These are phyloP conservation scores for Polypedilum vanderplanki DNA, from an alignment of 1,140 invertebrate genomes.

Conservation along the genomic window DNA sequence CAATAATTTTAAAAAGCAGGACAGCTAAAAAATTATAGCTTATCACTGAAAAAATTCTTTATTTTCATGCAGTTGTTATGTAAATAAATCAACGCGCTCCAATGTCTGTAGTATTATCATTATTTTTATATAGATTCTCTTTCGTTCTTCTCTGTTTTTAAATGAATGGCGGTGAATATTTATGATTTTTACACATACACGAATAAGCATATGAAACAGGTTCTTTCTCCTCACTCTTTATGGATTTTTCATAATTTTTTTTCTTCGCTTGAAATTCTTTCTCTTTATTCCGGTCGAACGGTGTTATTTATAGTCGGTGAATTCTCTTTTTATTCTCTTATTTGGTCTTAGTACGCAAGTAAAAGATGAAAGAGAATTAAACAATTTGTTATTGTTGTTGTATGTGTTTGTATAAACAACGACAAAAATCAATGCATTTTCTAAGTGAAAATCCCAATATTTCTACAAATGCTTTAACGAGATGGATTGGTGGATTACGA, in stretches of 20 bases:
- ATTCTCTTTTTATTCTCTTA: background rate
- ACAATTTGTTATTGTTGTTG: background rate
- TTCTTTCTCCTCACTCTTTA: constrained; percentile 9
- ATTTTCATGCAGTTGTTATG: background rate
- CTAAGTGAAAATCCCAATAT: constrained; percentile 25
- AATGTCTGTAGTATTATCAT: background rate
- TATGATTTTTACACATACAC: constrained; percentile 19
- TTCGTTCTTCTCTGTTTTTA: background rate
- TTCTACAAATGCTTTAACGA: constrained; percentile 22
- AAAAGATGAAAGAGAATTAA: background rate
- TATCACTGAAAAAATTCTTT: background rate
- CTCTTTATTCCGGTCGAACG: background rate
- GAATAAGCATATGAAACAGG: constrained; percentile 5
- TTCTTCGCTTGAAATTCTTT: background rate
- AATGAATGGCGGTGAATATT: constrained; percentile 21
- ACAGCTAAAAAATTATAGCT: constrained; percentile 22
- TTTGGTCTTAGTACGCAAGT: background rate
- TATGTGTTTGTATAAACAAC: too few species aligned
- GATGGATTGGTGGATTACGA: background rate
- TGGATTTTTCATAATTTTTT: constrained; percentile 1
- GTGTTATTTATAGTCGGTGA: constrained; percentile 15
- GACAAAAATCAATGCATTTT: background rate
- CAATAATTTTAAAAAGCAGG: too few species aligned
- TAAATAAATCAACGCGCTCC: constrained; percentile 25
- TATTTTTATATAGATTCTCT: background rate